A percentile compares a stretch with the other conserved stretches of the same genome.
Conservation (phyloP, 2,113 vertebrate species). For the Cacatua alba region DNA sequence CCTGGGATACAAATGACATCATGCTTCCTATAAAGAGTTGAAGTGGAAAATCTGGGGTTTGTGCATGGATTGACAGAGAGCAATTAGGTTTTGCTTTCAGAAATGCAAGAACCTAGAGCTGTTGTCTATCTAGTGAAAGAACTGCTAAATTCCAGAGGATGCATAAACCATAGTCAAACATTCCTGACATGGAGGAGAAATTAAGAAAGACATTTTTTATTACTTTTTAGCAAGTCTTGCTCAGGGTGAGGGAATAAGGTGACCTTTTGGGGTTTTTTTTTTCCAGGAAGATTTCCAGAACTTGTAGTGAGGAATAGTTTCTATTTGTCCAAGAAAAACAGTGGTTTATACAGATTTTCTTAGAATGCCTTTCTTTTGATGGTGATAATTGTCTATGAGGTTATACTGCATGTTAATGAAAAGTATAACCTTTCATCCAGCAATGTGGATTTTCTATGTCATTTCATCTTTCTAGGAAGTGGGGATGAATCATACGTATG, state of each 20-base stretch:
- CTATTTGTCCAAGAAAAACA: neutral
- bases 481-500: accelerated
- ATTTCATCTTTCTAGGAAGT: conserved; percentile 10
- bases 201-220: neutral
- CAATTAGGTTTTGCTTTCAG: neutral
- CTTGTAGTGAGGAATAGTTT: neutral
- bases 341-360: neutral
- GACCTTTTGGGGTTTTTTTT: neutral
- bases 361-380: neutral
- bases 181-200: neutral
- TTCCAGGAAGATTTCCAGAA: neutral
- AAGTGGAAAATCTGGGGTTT: neutral
- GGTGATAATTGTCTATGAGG: neutral
- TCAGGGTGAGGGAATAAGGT: neutral
- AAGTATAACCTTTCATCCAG: neutral
- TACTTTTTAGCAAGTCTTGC: neutral
- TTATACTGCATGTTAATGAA: neutral
- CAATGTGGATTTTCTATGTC: neutral
- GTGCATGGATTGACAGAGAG: neutral
- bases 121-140: neutral
- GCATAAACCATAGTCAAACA: neutral
- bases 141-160: neutral
- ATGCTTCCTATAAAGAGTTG: neutral
- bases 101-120: neutral
- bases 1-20: neutral